phyloP scores from a whole-genome alignment of 2,888 invertebrate genomes.

The Morpho helenor region DNA sequence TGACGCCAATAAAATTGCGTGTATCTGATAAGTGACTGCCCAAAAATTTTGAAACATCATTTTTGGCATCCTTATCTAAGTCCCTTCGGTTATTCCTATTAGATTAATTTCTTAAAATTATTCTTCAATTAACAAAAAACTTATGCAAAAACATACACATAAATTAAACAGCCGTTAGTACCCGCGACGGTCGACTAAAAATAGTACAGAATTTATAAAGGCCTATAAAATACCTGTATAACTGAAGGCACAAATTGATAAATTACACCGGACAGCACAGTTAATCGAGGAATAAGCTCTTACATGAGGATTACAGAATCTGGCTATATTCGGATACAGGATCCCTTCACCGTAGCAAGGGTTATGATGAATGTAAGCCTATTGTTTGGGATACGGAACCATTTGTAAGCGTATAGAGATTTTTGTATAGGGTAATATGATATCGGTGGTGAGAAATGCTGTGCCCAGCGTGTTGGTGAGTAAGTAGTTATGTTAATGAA shows the following conservation, averaged over 20 bases:
- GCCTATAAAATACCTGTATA: constrained; percentile 26
- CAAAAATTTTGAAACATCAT: too few species aligned
- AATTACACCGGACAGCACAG: constrained; percentile 53
- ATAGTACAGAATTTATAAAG: constrained; percentile 24
- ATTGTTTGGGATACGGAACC: constrained; percentile 22
- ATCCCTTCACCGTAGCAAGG: constrained; percentile 10
- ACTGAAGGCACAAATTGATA: constrained; percentile 54
- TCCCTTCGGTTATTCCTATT: too few species aligned
- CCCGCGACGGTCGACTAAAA: constrained; percentile 4
- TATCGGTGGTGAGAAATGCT: constrained; percentile 59
- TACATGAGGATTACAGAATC: constrained; percentile 53
- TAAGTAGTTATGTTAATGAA: constrained; percentile 35
- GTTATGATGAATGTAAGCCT: constrained; percentile 21
- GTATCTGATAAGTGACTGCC: too few species aligned
- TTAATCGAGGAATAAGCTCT: constrained; percentile 62
- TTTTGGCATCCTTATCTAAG: too few species aligned
- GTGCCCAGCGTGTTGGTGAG: constrained; percentile 41
- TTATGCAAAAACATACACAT: too few species aligned
- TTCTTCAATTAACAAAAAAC: too few species aligned
- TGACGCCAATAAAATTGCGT: too few species aligned
- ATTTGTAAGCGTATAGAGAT: constrained; percentile 42
- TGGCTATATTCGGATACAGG: constrained; percentile 19
- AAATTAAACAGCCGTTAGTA: constrained; percentile 8
- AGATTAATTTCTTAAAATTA: too few species aligned
- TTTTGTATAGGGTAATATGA: constrained; percentile 41